Evolutionary conservation across 2,888 invertebrate genomes (phyloP), one percentile per base, ranked within the genome.

Genomic region (Seladonia tumulorum): DNA sequence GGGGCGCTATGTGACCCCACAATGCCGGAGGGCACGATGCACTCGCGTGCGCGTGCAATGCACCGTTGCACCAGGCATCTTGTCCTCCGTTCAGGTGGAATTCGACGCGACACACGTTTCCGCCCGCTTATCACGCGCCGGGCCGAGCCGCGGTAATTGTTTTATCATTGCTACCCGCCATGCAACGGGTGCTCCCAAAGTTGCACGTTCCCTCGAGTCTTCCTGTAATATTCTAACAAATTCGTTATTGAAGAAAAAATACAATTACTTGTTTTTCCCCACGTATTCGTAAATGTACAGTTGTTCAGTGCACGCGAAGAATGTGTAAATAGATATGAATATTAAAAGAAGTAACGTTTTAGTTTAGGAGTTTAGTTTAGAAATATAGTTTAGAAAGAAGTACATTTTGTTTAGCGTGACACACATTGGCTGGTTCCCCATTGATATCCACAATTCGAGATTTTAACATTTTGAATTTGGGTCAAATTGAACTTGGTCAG

Each of bases 31-130:
- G 72, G 47, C 83, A 71, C 72, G 88, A 83, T 82, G 85, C 78
- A 74, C 83, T 82, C 74, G 81, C 79, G 82, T 83, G 86, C 90
- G 79, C 90, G 76, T 87, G 90, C 89, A 88, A 90, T 90, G 88
- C 81, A 72, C 81, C 81, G 84, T 81, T 82, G 68, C 81, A 80
- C 53, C 75, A 81, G 74, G 81, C 85, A 85, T 82, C 77, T 75
- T 83, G 79, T 53, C 47, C 53, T 72, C 63, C 68, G 70, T 70
- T 82, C 79, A 63, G 74, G 45, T 72, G 83, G 80, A 87, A 88
- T 88, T 88, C 81, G 42, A 35, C 68, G 74, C 73, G 71, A 68
- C 74, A 76, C 79, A 84, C 80, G 77, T 72, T 82, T 81, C 75
- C 75, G 18, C 18, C 39, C 39, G 39, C 49, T 71, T 60, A 66